Base-by-base conservation (phyloP, 2,888 invertebrate genomes). In the Lepidocyrtinus sp. region DNA sequence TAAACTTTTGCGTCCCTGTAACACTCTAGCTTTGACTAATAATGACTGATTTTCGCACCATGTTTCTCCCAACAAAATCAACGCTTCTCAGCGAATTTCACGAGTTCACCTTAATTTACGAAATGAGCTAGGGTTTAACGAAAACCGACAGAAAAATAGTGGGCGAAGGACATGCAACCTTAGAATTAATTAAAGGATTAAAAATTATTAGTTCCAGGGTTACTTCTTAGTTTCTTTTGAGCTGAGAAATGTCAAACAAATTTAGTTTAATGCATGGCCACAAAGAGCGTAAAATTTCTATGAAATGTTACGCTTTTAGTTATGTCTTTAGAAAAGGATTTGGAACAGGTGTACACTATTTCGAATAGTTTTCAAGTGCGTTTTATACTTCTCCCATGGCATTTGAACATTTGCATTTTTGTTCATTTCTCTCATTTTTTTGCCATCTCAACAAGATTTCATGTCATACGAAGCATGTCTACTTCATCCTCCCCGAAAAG, bases 31-130 rank as follows among this genome's bases (percentile, higher is more conserved):
- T 36, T 24, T 55, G 68, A 55, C 68, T 69, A 69, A 69, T 69
- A 69, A 46, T 69, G 68, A 69, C 55, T 69, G 68, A 69, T 69
- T 50, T 55, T 50, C 17, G 12, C 12, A 7, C 12, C 36, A 36
- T 12, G 5, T 36, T 36, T 36, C 36, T 50, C 50, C 50, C 12
- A 50, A 50, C 12, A 36, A 36, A 7, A 36, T 5, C 50, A 12
- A 50, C 50, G 17, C 2, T 1, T 50, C 2, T 12, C 50, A 50
- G 2, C 17, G 50, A 12, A 50, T n/a, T n/a, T n/a, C n/a, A n/a
- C n/a, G n/a, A 50, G 15, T 12, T 15, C 36, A 36, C 36, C 36
- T 5, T 36, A 12, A 36, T 36, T 50, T 17, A 50, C 2, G 50
- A 15, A 36, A 7, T 5, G 5, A 36, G 36, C 12, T 5, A 12